Evolutionary conservation across 2,113 vertebrate genomes (phyloP), one percentile per base, ranked within the genome.

Genomic region (Tragelaphus buxtoni): DNA sequence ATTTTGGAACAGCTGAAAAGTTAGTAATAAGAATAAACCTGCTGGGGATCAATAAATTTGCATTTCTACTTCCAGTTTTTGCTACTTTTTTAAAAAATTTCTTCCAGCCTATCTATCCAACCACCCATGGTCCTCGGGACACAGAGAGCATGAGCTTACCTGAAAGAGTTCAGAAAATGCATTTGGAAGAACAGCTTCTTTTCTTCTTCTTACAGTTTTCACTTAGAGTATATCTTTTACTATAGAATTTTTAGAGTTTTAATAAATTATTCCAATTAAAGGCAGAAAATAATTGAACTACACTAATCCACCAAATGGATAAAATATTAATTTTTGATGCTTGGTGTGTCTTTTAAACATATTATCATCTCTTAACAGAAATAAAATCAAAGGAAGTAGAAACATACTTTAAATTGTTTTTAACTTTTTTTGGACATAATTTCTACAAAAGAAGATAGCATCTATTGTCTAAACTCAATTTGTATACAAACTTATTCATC

Each of bases 21-120:
- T 90, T 94, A 84, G 26, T 82, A 94, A 93, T 90, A 96, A 93
- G 95, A 97, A 97, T 72, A 96, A 96, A 95, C 49, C 80, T 93
- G 13, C 94, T 24, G n/a, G 32, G 30, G n/a, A 97, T 97, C 94
- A 96, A 97, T 98, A 95, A 88, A 81, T 42, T 94, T 96, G 94
- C 94, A 96, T 94, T 97, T 96, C 42, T 11, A 88, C 65, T 90
- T 51, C 26, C 77, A 90, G 45, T 80, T 92, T 90, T 83, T 88
- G 88, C 32, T 49, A n/a, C 30, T 39, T 72, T 93, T 79, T 88
- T 61, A 42, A 42, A 47, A 47, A 47, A 11, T 22, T 80, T 82
- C 65, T 65, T 69, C 30, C 56, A 17, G 53, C 22, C 42, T 84
- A 69, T 63, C 55, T 95, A 32, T 89, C n/a, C 56, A 97, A 61